A percentile compares a stretch with the other conserved stretches of the same genome.
Conservation (phyloP, 2,113 vertebrate genomes). For the Nipponia nippon region DNA sequence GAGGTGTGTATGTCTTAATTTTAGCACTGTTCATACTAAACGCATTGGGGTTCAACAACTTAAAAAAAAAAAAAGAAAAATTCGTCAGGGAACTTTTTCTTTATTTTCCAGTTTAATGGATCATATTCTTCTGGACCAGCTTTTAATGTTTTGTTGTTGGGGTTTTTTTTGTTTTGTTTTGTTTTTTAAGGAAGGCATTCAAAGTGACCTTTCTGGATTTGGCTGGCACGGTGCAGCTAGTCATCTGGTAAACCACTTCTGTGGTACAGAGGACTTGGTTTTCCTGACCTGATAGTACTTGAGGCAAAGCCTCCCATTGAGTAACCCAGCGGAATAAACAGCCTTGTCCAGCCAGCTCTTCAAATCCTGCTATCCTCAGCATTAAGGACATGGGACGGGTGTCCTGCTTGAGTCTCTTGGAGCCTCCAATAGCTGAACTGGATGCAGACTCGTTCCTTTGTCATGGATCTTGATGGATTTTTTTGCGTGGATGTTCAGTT, state of each 20-base stretch:
- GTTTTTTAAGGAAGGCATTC: background rate
- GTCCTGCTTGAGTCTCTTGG: background rate
- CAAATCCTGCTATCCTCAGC: background rate
- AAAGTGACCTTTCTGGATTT: background rate
- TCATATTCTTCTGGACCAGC: background rate
- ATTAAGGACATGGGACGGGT: background rate
- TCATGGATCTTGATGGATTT: background rate
- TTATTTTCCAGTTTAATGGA: background rate
- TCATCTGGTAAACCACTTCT: conserved; percentile 3
- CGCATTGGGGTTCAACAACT: background rate
- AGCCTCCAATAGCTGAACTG: background rate
- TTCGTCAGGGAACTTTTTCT: background rate
- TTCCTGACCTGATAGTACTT: background rate
- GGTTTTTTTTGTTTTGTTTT: background rate
- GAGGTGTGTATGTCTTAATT: background rate
- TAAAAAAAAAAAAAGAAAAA: background rate
- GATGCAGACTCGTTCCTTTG: background rate
- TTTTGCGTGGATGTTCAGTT: background rate
- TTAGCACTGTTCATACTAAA: background rate
- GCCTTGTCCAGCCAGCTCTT: background rate
- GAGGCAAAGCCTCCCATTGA: background rate
- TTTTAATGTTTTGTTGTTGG: background rate
- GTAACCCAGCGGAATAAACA: background rate
- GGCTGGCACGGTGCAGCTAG: background rate
- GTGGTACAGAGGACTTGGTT: background rate